Evolutionary conservation across 2,888 invertebrate species (phyloP), one percentile per base, ranked within the genome.

Genomic region (Macaria notata): DNA sequence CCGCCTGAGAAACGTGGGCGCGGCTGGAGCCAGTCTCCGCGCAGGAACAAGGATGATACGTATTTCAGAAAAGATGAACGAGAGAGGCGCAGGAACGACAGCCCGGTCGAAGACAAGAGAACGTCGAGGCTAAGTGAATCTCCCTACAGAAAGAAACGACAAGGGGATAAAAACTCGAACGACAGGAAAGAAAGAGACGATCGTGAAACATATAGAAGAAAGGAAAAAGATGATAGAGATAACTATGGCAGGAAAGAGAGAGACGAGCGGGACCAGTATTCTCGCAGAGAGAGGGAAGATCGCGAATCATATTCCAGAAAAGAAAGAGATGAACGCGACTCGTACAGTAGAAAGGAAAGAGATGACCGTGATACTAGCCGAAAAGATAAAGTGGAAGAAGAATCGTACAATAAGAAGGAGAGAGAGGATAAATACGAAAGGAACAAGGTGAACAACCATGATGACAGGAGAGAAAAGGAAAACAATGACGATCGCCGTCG

Each of bases 1-100:
- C 81, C 81, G 3, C 86, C 86, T 0, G 85, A 84, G 30, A 89
- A 87, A 62, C 78, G 78, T 61, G 75, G 85, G 3, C 79, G 83
- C 1, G 50, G 9, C 9, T 79, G 70, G 51, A 88, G 87, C 53
- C 72, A 78, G 0, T 83, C 87, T 0, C 72, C 72, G 1, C 82
- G 83, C 4, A 75, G 66, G 56, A 82, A 62, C 9, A 69, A 62
- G 30, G 78, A 81, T 51, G 77, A 75, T 5, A 72, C 66, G 19
- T 77, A 80, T 55, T 76, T 79, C 51, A 62, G 41, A 48, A 63
- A 58, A 57, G 78, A 76, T 75, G 68, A 61, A 71, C 72, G 65
- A 73, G 76, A 56, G 59, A 66, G 70, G 38, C 72, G 71, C 59
- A 68, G 72, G 33, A 71, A 70, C 31, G 74, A 73, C n/a, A 78